phyloP scores from a whole-genome alignment of 64 coral and sea anemone species.

The Pachyseris speciosa region DNA sequence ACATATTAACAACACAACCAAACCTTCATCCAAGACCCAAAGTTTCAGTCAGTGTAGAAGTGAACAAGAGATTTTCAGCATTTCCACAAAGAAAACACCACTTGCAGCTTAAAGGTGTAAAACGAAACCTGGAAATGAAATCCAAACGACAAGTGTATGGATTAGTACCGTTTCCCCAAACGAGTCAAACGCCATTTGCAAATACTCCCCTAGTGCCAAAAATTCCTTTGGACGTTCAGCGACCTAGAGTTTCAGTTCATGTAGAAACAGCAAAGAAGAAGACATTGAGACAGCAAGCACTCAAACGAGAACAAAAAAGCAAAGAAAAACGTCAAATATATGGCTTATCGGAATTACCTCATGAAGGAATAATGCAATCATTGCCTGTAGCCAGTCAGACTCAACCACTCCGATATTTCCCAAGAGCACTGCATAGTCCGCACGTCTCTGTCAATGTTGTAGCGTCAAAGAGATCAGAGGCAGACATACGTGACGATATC shows the following conservation, averaged over 20 bases:
- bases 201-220: background rate
- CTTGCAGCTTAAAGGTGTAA: background rate
- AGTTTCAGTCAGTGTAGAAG: conserved; percentile 36
- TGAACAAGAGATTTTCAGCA: background rate
- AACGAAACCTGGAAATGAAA: background rate
- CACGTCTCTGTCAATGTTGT: conserved; percentile 50
- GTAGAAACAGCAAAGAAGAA: conserved; percentile 13
- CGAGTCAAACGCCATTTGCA: background rate
- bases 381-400: background rate
- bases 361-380: conserved; percentile 13
- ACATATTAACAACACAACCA: background rate
- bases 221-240: background rate
- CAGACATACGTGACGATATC: background rate
- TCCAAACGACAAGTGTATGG: conserved; percentile 62
- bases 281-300: background rate
- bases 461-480: conserved; percentile 17
- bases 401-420: background rate
- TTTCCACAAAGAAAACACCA: background rate
- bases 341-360: conserved; percentile 65
- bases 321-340: conserved; percentile 68
- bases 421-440: background rate
- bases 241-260: background rate
- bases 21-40: background rate
- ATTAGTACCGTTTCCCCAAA: conserved; percentile 32
- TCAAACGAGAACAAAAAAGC: background rate